A percentile compares a stretch with the other conserved stretches of the same genome.
Evolutionary conservation across 30 jellyfish, hydroid and myxozoan genomes (phyloP).

Genomic region (Pseudorhiza aurosa): DNA sequence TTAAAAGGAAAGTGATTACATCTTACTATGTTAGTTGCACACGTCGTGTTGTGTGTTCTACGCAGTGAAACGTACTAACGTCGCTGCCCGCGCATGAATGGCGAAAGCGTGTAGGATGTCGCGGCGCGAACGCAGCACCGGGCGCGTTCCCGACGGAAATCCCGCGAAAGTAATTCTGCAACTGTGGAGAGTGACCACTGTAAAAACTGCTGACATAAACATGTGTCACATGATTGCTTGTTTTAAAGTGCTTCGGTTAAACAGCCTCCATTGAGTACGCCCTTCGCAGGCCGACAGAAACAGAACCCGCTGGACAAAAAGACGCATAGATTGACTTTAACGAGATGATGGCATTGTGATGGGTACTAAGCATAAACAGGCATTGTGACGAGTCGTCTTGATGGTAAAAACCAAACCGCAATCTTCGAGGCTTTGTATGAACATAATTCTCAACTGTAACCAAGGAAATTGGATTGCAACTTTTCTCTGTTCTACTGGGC

Average conservation of each 20-base stretch:
- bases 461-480: conserved; percentile 8
- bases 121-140: no score
- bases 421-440: conserved; percentile 9
- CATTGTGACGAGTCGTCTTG: background rate
- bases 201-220: no score
- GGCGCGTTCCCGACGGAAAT: no score
- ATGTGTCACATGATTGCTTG: no score
- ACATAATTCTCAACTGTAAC: conserved; percentile 20
- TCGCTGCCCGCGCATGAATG: no score
- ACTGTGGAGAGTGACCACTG: no score
- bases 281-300: background rate
- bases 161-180: no score
- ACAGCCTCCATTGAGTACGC: background rate
- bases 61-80: no score
- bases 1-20: no score
- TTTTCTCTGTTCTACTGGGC: background rate
- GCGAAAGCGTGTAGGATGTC: no score
- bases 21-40: no score
- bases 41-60: no score
- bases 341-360: conserved; percentile 6
- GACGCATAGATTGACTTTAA: background rate
- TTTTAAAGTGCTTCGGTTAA: background rate
- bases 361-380: conserved; percentile 1
- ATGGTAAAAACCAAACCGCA: conserved; percentile 33
- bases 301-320: background rate